Percentiles rank a stretch among this genome's conserved stretches.
These are phyloP conservation scores for Protaetia brevitarsis DNA, from an alignment of 1,140 invertebrate species.

Conservation along the genomic window DNA sequence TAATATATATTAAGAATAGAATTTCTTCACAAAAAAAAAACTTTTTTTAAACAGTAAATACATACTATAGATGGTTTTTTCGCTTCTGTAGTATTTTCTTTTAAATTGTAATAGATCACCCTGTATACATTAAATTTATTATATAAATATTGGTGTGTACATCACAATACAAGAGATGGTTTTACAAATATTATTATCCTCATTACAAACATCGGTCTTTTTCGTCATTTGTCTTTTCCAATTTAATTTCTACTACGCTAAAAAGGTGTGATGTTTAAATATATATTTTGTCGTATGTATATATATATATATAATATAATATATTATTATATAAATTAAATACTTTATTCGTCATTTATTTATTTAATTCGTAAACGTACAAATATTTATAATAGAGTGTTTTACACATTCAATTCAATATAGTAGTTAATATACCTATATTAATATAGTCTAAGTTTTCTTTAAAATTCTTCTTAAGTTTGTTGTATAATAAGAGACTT, in stretches of 20 bases:
- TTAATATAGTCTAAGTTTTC: constrained; percentile 39
- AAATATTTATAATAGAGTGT: constrained; percentile 32
- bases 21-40: constrained; percentile 17
- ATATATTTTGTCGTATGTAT: too few relatives aligned
- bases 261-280: constrained; percentile 26
- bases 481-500: too few relatives aligned
- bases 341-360: constrained; percentile 21
- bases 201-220: constrained; percentile 1
- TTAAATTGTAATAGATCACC: constrained; percentile 21
- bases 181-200: too few relatives aligned
- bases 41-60: constrained; percentile 2
- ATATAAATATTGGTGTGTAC: constrained; percentile 28
- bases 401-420: constrained; percentile 36
- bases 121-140: constrained; percentile 30
- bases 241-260: constrained; percentile 24
- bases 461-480: constrained; percentile 37
- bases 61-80: not conserved
- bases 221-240: constrained; percentile 17
- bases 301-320: constrained; percentile 27
- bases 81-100: constrained; percentile 29
- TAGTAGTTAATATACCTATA: too few relatives aligned
- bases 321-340: constrained; percentile 29
- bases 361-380: constrained; percentile 26
- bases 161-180: constrained; percentile 25
- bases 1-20: not conserved